Percentiles rank a stretch among this genome's conserved stretches.
These are phyloP conservation scores for Lepilemur ruficaudatus DNA, from an alignment of 2,797 vertebrate species.

Conservation along the genomic window DNA sequence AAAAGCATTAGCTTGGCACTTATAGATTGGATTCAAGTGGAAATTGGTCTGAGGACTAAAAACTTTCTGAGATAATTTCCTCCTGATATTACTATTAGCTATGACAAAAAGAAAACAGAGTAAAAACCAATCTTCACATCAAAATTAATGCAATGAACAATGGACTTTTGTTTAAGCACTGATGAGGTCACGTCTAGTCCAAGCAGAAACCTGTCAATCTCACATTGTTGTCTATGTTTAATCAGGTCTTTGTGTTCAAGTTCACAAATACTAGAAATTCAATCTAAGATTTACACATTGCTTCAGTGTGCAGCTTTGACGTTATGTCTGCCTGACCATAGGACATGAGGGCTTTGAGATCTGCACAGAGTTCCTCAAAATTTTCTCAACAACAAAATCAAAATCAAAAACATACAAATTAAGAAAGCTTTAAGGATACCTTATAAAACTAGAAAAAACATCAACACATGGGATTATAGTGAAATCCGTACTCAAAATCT, in stretches of 20 bases:
- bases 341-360: background rate
- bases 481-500: background rate
- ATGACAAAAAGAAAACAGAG: background rate
- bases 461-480: background rate
- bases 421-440: background rate
- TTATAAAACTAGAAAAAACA: background rate
- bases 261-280: background rate
- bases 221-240: background rate
- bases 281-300: background rate
- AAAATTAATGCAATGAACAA: background rate
- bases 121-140: background rate
- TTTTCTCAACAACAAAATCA: background rate
- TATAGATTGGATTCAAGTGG: background rate
- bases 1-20: background rate
- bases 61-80: background rate
- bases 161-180: background rate
- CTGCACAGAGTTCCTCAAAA: background rate
- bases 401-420: background rate
- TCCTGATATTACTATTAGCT: background rate
- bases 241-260: constrained; percentile 17
- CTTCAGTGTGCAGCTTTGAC: background rate
- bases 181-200: background rate
- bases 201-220: background rate
- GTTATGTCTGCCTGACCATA: background rate
- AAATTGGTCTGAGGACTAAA: background rate